Percentiles rank a stretch among this genome's conserved stretches.
Conservation (phyloP, 1,140 invertebrate genomes). For the Drosophila kepulauana region DNA sequence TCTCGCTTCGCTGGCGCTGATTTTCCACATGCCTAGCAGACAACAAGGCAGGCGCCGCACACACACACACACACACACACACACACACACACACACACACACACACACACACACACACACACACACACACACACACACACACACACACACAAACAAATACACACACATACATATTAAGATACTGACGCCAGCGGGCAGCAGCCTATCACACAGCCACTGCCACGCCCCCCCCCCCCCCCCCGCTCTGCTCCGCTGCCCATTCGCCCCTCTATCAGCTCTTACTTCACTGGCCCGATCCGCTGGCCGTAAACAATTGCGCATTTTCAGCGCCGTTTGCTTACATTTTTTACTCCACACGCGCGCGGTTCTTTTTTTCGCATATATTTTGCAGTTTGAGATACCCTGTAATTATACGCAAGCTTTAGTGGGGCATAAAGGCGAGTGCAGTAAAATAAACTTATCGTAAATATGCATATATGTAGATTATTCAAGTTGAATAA, state of each 20-base stretch:
- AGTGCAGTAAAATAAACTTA: no score
- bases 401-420: slow-evolving; percentile 13
- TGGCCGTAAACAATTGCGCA: slow-evolving; percentile 79
- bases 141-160: slow-evolving; percentile 1
- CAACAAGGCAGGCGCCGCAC: slow-evolving; percentile 53
- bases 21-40: slow-evolving; percentile 80
- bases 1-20: slow-evolving; percentile 70
- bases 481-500: no score
- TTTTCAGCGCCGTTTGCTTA: slow-evolving; percentile 80
- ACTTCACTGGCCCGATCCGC: slow-evolving; percentile 24
- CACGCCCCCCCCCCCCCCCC: neutral
- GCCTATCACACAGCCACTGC: slow-evolving; percentile 20
- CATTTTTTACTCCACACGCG: slow-evolving; percentile 59
- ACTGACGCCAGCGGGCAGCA: slow-evolving; percentile 38
- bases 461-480: no score
- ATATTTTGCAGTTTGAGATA: slow-evolving; percentile 49
- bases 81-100: neutral
- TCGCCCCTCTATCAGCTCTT: neutral
- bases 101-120: slow-evolving; percentile 1
- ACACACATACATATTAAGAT: slow-evolving; percentile 8
- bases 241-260: neutral
- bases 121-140: neutral
- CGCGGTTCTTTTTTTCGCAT: slow-evolving; percentile 38
- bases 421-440: no score
- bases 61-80: slow-evolving; percentile 5